A percentile compares a stretch with the other conserved stretches of the same genome.
Evolutionary conservation across 1,140 invertebrate genomes (phyloP).

Genomic region (Listronotus bonariensis): DNA sequence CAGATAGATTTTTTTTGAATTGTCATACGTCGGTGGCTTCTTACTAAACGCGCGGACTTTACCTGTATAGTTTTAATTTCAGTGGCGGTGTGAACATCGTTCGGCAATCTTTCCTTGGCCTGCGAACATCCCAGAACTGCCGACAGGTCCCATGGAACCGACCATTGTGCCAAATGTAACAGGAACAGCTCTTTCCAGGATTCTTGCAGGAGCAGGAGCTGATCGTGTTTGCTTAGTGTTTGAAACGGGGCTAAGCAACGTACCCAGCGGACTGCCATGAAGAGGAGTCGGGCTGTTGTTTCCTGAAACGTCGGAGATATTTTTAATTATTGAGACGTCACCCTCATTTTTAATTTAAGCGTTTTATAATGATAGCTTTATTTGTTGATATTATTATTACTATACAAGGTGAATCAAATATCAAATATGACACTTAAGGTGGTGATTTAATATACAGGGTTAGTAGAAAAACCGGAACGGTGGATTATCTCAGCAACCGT

Average conservation of each 20-base stretch:
- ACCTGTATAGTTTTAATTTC: conserved; percentile 83
- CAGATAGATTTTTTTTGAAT: no score
- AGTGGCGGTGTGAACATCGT: conserved; percentile 70
- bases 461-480: no score
- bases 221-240: conserved; percentile 82
- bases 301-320: conserved; percentile 68
- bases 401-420: no score
- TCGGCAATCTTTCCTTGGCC: conserved; percentile 74
- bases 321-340: not conserved
- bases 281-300: conserved; percentile 85
- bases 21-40: no score
- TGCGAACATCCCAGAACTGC: conserved; percentile 74
- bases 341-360: no score
- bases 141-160: conserved; percentile 80
- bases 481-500: no score
- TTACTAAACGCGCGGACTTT: no score
- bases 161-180: conserved; percentile 89
- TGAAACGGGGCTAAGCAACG: conserved; percentile 89
- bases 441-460: no score
- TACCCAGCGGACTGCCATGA: conserved; percentile 93
- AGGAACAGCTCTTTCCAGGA: conserved; percentile 93
- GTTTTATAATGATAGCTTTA: no score
- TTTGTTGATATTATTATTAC: no score
- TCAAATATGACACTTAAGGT: no score
- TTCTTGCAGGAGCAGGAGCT: conserved; percentile 80